A percentile compares a stretch with the other conserved stretches of the same genome.
phyloP scores from a whole-genome alignment of 2,113 vertebrate species.

The Pipa parva region DNA sequence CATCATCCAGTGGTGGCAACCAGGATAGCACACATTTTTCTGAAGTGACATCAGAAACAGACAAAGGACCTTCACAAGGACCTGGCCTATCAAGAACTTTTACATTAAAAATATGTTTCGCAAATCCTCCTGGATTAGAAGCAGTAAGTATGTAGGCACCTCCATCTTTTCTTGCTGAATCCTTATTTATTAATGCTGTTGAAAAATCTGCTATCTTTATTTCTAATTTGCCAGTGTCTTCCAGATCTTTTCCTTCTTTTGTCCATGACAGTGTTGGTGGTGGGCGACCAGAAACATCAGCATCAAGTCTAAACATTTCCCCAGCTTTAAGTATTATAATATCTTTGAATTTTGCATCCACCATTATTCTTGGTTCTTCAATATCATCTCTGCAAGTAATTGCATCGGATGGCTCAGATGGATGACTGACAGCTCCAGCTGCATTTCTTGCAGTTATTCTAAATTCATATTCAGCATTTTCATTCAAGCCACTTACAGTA shows the following conservation, averaged over 20 bases:
- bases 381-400: conserved; percentile 91
- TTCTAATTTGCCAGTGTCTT: conserved; percentile 84
- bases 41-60: conserved; percentile 79
- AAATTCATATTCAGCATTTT: conserved; percentile 92
- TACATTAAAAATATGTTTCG: conserved; percentile 91
- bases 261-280: conserved; percentile 89
- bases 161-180: conserved; percentile 84
- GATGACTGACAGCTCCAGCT: conserved; percentile 84
- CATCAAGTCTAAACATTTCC: conserved; percentile 88
- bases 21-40: conserved; percentile 89
- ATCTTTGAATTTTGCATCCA: conserved; percentile 90
- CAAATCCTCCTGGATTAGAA: conserved; percentile 91
- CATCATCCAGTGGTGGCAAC: conserved; percentile 86
- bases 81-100: conserved; percentile 95
- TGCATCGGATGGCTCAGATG: conserved; percentile 88
- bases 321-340: conserved; percentile 84
- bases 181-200: conserved; percentile 82
- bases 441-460: conserved; percentile 89
- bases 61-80: conserved; percentile 83
- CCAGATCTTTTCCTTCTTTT: conserved; percentile 90
- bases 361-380: conserved; percentile 88
- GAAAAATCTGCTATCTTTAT: conserved; percentile 85
- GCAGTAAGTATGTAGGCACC: conserved; percentile 89
- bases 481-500: conserved; percentile 90
- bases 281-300: conserved; percentile 90